Evolutionary conservation across 2,888 invertebrate species (phyloP), one percentile per base, ranked within the genome.

Genomic region (Sinopyrophorus schimmeli): DNA sequence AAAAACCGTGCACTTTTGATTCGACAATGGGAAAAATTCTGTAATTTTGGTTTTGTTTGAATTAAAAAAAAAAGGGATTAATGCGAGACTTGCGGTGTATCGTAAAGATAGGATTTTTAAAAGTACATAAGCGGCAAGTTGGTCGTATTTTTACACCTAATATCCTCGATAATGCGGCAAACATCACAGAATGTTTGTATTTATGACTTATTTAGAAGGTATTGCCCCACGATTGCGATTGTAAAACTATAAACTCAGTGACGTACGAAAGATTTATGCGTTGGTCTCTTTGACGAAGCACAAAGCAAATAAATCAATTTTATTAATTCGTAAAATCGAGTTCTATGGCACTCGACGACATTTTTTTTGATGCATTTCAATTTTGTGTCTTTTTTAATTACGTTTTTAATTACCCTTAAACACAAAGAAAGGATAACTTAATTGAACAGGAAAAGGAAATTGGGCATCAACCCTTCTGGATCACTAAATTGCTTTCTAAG

Each of bases 141-240:
- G 44, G 43, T 49, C 17, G 43, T 34, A 49, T 49, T 49, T 49
- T 49, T 43, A 49, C 39, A 43, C 43, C 43, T 49, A 43, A 49
- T 49, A 49, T 49, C 49, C 49, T 43, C 49, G 39, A 49, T 49
- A 43, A 49, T 21, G 43, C 49, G 49, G 49, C 49, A 43, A n/a
- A 49, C 32, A 49, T 49, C 49, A 49, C 31, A 49, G 30, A 27
- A 10, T 9, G 20, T 20, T 28, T 17, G 39, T 38, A 38, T 49
- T 49, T 49, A 49, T 44, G 43, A 38, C 38, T 26, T 35, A 35
- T 42, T 31, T 39, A 9, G 12, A 18, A 35, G 37, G 42, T 41
- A 24, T 34, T 31, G 48, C 37, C 30, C 41, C 16, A 21, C 18
- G 48, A 35, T 31, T 42, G 41, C 30, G 41, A 41, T 37, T 37